Percentiles rank a stretch among this genome's conserved stretches.
Conservation (phyloP, 2,797 vertebrate genomes). For the Mareca strepera region DNA sequence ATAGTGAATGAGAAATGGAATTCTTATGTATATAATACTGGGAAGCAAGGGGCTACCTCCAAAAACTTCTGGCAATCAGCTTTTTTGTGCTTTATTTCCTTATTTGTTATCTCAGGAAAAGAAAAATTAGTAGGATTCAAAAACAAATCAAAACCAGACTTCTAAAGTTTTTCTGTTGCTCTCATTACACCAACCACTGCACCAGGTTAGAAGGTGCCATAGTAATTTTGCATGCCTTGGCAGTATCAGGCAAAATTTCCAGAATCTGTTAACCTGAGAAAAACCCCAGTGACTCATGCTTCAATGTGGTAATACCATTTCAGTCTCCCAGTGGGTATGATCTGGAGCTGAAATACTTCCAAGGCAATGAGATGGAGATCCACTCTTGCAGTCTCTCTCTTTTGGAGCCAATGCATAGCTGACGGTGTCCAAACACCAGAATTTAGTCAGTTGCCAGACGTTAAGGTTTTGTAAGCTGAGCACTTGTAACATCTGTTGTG, state of each 20-base stretch:
- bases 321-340: not conserved
- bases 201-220: not conserved
- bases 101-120: not conserved
- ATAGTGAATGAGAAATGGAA: not conserved
- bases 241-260: not conserved
- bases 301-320: not conserved
- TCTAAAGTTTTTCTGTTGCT: not conserved
- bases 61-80: no score
- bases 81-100: not conserved
- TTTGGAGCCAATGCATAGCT: not conserved
- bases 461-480: not conserved
- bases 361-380: not conserved
- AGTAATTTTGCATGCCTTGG: not conserved
- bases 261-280: not conserved
- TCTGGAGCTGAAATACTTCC: not conserved
- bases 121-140: not conserved
- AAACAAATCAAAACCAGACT: not conserved
- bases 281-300: not conserved
- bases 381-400: not conserved
- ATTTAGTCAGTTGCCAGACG: not conserved
- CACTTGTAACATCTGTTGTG: not conserved
- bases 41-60: not conserved
- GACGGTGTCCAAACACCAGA: not conserved
- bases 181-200: not conserved
- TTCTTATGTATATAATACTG: not conserved